phyloP scores from a whole-genome alignment of 2,888 invertebrate species.

The Mesorhabditis belari region DNA sequence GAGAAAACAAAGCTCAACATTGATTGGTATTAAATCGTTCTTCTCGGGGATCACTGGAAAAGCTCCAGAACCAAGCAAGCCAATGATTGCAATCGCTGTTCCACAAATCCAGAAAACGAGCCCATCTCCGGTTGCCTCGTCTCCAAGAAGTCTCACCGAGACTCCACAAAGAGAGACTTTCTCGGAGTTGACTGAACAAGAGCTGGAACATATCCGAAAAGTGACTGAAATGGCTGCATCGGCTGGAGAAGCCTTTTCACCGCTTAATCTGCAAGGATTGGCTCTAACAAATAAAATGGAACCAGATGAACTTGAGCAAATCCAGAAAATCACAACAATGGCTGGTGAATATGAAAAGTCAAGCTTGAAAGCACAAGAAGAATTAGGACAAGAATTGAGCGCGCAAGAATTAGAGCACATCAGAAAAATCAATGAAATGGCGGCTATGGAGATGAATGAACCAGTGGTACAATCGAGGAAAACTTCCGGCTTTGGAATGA shows the following conservation, averaged over 20 bases:
- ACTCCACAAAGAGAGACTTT: neutral
- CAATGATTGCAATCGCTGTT: constrained; percentile 2
- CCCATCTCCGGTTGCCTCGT: neutral
- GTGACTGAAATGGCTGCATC: constrained; percentile 12
- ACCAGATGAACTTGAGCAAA: constrained; percentile 29
- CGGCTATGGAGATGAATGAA: constrained; percentile 1
- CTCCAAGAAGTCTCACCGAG: neutral
- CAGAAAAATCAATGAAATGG: constrained; percentile 1
- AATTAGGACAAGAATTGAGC: constrained; percentile 9
- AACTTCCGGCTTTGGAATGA: neutral
- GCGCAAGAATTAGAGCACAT: constrained; percentile 20
- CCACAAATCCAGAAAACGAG: neutral
- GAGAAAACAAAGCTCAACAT: neutral
- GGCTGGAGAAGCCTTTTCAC: neutral
- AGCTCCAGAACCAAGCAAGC: constrained; percentile 9
- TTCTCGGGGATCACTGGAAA: constrained; percentile 8
- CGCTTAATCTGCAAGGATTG: neutral
- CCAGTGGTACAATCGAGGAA: too few relatives aligned
- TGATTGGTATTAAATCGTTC: neutral
- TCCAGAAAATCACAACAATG: constrained; percentile 13
- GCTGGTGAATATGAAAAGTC: too few relatives aligned
- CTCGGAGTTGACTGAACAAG: constrained; percentile 22
- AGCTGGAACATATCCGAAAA: constrained; percentile 23
- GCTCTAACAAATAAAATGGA: constrained; percentile 2
- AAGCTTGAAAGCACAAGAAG: too few relatives aligned